These are phyloP conservation scores for Cryptocheilus praepositus DNA, from an alignment of 2,888 invertebrate genomes.

Conservation along the genomic window DNA sequence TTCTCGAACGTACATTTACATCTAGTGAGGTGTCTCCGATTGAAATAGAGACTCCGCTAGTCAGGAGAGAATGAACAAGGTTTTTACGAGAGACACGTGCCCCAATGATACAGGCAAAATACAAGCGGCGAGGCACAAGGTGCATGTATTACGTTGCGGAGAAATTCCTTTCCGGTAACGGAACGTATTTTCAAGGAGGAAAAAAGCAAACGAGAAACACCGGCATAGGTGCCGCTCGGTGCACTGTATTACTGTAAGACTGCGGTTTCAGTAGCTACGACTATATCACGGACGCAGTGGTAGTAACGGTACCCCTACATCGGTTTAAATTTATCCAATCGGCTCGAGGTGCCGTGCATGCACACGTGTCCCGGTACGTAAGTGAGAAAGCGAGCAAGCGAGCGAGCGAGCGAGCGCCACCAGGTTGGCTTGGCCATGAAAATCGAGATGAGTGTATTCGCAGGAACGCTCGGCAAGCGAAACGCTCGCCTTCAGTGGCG, in stretches of 20 bases:
- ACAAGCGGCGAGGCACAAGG: background rate
- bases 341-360: conserved; percentile 21
- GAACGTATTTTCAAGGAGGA: conserved; percentile 23
- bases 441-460: conserved; percentile 42
- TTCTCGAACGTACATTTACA: too few relatives aligned
- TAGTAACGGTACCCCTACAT: conserved; percentile 53
- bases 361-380: conserved; percentile 5
- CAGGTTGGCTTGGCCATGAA: conserved; percentile 31
- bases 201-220: conserved; percentile 22
- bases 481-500: conserved; percentile 11
- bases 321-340: conserved; percentile 56
- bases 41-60: too few relatives aligned
- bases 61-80: background rate
- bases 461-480: too few relatives aligned
- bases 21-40: too few relatives aligned
- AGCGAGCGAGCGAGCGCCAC: background rate
- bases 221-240: conserved; percentile 7
- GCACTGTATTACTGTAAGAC: conserved; percentile 21
- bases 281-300: conserved; percentile 44
- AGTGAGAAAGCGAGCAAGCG: conserved; percentile 9
- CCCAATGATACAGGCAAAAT: too few relatives aligned
- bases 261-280: conserved; percentile 54
- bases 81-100: conserved; percentile 7
- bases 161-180: conserved; percentile 46
- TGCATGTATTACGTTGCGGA: conserved; percentile 34